These are phyloP conservation scores for Steatocranus sp. DNA, from an alignment of 2,797 vertebrate species.

Conservation along the genomic window DNA sequence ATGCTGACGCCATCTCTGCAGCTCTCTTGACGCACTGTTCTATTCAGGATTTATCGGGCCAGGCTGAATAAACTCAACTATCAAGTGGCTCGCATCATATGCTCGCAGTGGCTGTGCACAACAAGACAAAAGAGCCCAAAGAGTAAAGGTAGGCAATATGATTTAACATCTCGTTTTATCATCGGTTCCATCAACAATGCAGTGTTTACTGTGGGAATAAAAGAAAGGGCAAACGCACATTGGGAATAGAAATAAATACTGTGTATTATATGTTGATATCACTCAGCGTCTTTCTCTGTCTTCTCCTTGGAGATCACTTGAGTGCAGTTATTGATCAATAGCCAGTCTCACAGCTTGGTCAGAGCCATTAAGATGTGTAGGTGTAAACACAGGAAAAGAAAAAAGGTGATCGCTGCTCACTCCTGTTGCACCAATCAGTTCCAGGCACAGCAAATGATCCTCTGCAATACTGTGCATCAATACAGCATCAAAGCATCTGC, in stretches of 20 bases:
- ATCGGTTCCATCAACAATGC: neutral
- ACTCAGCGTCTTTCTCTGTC: neutral
- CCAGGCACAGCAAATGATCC: neutral
- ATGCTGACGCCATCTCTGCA: constrained; percentile 8
- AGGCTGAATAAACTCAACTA: neutral
- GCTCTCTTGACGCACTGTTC: neutral
- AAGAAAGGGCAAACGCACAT: neutral
- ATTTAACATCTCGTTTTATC: constrained; percentile 1
- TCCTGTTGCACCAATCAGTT: neutral
- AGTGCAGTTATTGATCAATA: constrained; percentile 41
- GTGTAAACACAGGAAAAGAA: neutral
- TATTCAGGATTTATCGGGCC: constrained; percentile 10
- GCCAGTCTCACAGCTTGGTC: constrained; percentile 19
- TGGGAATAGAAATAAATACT: constrained; percentile 10
- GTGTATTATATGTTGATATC: neutral
- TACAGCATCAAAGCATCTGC: constrained; percentile 11
- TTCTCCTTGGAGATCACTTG: constrained; percentile 12
- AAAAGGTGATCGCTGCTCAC: neutral
- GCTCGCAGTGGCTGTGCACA: neutral
- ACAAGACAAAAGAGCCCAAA: neutral
- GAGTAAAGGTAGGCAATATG: neutral
- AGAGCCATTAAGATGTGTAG: constrained; percentile 9
- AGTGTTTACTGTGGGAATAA: constrained; percentile 10
- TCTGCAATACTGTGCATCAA: neutral
- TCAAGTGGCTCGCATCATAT: neutral